Evolutionary conservation across 2,888 invertebrate genomes (phyloP).

Genomic region (Phorcus lineatus): DNA sequence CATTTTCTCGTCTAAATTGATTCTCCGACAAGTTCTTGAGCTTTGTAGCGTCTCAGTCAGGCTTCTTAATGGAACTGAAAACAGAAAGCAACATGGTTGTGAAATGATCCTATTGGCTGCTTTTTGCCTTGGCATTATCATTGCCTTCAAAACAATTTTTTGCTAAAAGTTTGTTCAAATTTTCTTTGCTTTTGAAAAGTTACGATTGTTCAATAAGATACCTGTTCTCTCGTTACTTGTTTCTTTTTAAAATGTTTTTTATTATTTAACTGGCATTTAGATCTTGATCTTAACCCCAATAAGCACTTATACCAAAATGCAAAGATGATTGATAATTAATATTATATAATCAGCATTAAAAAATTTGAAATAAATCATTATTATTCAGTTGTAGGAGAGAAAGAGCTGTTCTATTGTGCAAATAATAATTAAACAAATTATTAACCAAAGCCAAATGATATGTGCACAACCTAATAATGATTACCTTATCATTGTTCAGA

Average conservation of each 20-base stretch:
- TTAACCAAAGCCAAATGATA: no score
- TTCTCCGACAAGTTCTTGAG: background rate
- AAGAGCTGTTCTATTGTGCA: no score
- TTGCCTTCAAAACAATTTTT: background rate
- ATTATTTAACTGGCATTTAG: background rate
- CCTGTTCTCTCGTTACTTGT: background rate
- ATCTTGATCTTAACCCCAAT: background rate
- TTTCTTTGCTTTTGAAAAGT: background rate
- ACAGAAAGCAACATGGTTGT: background rate
- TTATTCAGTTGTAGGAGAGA: background rate
- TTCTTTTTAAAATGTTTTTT: background rate
- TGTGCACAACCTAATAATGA: no score
- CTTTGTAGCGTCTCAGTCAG: background rate
- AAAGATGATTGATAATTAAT: background rate
- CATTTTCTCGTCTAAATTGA: background rate
- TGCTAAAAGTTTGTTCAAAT: background rate
- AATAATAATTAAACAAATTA: no score
- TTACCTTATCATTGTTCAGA: no score
- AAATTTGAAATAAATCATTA: no score
- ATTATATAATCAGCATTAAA: no score
- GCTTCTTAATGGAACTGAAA: no score
- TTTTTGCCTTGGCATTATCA: background rate
- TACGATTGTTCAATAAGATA: background rate
- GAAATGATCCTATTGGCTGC: background rate
- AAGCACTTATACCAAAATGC: background rate